Evolutionary conservation across 2,797 vertebrate species (phyloP).

Genomic region (Microctenopoma steveboyesi): DNA sequence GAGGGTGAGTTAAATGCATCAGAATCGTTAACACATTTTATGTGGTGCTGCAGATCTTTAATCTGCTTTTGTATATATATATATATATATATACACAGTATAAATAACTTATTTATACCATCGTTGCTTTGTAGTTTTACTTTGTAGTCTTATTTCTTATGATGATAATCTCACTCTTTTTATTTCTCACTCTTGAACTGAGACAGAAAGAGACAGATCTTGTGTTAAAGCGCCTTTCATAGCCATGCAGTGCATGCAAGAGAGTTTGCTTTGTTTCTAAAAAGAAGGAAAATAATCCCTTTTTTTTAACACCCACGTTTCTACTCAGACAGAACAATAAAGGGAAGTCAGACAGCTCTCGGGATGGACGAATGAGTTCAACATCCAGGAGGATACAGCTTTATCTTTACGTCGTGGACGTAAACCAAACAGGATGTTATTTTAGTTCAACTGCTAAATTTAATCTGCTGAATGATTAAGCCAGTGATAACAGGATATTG

Average conservation of each 20-base stretch:
- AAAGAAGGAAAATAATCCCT: too few species aligned
- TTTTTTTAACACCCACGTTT: conserved; percentile 24
- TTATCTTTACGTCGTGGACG: conserved; percentile 61
- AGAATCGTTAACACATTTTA: background rate
- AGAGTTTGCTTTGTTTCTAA: background rate
- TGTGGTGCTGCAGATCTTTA: conserved; percentile 21
- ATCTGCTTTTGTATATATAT: too few species aligned
- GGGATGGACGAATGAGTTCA: conserved; percentile 66
- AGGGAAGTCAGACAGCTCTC: conserved; percentile 65
- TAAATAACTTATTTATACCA: background rate
- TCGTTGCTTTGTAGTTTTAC: background rate
- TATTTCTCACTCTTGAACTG: background rate
- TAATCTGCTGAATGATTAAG: conserved; percentile 51
- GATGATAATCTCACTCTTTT: background rate
- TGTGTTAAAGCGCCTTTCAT: background rate
- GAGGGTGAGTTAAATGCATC: conserved; percentile 59
- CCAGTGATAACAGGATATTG: conserved; percentile 22
- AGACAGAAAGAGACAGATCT: background rate
- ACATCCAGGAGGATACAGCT: conserved; percentile 62
- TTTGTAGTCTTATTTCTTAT: background rate
- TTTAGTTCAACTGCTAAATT: conserved; percentile 48
- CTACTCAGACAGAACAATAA: conserved; percentile 69
- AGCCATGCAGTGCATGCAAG: conserved; percentile 21
- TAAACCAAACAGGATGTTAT: conserved; percentile 65
- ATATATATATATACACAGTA: background rate